Percentiles rank a stretch among this genome's conserved stretches.
phyloP scores from a whole-genome alignment of 1,140 invertebrate species.

The Akabosia matsudoensis region DNA sequence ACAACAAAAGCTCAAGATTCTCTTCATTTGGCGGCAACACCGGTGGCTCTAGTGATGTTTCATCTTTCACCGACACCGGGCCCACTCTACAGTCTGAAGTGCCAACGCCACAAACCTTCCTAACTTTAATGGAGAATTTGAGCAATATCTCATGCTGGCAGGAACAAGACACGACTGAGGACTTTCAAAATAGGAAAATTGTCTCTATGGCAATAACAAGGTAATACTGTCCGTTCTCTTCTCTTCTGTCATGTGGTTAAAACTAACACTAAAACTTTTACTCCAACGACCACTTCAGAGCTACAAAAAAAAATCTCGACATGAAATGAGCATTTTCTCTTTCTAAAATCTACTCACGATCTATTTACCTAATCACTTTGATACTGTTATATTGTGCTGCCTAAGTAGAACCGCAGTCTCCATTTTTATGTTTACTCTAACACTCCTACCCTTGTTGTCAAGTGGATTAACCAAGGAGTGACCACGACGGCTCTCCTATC shows the following conservation, averaged over 20 bases:
- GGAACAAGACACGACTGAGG: conserved; percentile 18
- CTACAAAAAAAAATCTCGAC: no score
- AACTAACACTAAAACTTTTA: no score
- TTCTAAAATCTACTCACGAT: background rate
- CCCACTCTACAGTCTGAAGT: background rate
- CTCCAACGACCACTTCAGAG: no score
- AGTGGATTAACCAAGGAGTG: background rate
- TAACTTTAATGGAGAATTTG: conserved; percentile 13
- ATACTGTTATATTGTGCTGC: no score
- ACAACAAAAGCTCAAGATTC: background rate
- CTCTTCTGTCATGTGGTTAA: no score
- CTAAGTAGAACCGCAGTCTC: no score
- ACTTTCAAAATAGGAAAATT: conserved; percentile 28
- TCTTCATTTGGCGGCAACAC: background rate
- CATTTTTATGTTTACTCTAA: no score
- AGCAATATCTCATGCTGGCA: conserved; percentile 43
- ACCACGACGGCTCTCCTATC: background rate
- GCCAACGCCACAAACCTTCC: conserved; percentile 1
- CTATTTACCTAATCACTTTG: no score
- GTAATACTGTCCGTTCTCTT: conserved; percentile 25
- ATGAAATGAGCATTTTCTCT: background rate
- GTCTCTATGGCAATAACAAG: conserved; percentile 37
- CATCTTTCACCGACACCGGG: background rate
- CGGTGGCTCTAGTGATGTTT: background rate
- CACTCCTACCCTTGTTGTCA: no score